Evolutionary conservation across 2,113 vertebrate species (phyloP).

Genomic region (Phyllostomus hastatus): DNA sequence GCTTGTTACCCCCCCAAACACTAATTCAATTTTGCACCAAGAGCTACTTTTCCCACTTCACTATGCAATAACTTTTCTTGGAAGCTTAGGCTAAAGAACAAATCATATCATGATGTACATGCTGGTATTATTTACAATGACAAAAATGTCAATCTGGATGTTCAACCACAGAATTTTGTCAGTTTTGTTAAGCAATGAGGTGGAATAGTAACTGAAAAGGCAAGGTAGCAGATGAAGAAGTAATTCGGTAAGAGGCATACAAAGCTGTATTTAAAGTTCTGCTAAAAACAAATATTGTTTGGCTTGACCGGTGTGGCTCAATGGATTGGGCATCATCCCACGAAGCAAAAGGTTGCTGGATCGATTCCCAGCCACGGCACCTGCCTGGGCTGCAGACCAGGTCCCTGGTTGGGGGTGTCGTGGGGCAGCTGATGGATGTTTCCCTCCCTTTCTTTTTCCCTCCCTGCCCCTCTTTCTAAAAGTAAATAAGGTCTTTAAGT

Average conservation of each 20-base stretch:
- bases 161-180: neutral
- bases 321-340: no score
- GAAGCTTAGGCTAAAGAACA: neutral
- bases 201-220: neutral
- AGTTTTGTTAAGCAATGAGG: neutral
- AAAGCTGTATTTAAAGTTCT: neutral
- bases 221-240: neutral
- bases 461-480: no score
- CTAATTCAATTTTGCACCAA: neutral
- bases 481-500: no score
- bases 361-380: no score
- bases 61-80: neutral
- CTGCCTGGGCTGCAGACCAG: no score
- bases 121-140: neutral
- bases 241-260: neutral
- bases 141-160: neutral
- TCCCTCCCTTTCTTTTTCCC: no score
- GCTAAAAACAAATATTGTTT: neutral
- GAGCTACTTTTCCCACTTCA: neutral
- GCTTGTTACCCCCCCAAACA: neutral
- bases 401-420: no score
- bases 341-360: no score
- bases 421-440: no score
- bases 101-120: neutral
- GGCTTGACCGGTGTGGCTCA: no score